These are phyloP conservation scores for Chrysopa pallens DNA, from an alignment of 1,140 invertebrate species.

Conservation along the genomic window DNA sequence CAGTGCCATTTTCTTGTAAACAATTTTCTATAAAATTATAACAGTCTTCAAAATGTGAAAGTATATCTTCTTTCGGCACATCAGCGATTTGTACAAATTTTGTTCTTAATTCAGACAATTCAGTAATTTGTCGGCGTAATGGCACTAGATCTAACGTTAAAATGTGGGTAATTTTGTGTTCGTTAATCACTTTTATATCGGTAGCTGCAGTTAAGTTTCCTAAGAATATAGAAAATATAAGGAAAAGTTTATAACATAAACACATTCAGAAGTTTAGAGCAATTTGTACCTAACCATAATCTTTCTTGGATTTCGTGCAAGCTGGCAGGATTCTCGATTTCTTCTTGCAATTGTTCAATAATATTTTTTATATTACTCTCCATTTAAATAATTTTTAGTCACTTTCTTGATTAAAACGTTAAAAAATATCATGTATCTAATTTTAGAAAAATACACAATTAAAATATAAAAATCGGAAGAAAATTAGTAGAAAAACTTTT, in stretches of 20 bases:
- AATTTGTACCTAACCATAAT: conserved; percentile 40
- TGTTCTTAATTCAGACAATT: conserved; percentile 40
- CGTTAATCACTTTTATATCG: conserved; percentile 43
- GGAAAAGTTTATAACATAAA: no score
- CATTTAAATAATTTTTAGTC: no score
- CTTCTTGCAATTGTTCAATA: no score
- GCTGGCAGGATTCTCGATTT: conserved; percentile 36
- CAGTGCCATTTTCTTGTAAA: conserved; percentile 33
- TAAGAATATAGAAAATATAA: conserved; percentile 17
- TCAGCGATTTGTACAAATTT: conserved; percentile 69
- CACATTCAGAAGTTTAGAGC: not conserved
- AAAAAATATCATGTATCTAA: no score
- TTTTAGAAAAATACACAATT: no score
- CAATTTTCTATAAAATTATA: conserved; percentile 46
- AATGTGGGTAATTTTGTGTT: conserved; percentile 51
- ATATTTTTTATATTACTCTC: no score
- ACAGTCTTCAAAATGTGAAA: conserved; percentile 56
- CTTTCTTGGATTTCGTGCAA: conserved; percentile 47
- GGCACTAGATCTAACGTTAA: conserved; percentile 68
- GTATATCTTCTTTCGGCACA: conserved; percentile 60
- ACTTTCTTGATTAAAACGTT: no score
- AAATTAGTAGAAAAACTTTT: no score
- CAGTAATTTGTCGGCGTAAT: conserved; percentile 48
- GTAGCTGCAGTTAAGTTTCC: conserved; percentile 64
- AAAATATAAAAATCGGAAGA: no score